Evolutionary conservation across 2,113 vertebrate genomes (phyloP).

Genomic region (Caranx melampygus): DNA sequence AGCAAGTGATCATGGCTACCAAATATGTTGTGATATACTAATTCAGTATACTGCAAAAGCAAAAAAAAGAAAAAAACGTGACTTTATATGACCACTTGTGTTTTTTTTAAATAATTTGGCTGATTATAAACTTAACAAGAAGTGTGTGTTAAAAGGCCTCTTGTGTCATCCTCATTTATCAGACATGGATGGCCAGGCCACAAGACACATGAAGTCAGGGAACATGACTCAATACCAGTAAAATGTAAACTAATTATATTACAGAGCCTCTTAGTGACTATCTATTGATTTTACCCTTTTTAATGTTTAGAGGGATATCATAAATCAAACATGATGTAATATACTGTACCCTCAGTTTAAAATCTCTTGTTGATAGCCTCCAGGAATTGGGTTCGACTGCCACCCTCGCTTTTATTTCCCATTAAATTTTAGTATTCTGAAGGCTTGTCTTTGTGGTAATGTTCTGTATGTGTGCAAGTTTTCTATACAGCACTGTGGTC

Average conservation of each 20-base stretch:
- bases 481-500: conserved; percentile 54
- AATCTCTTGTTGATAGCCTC: conserved; percentile 55
- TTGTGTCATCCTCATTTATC: conserved; percentile 27
- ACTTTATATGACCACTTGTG: background rate
- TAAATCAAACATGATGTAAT: conserved; percentile 69
- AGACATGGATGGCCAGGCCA: conserved; percentile 22
- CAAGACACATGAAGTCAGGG: conserved; percentile 37
- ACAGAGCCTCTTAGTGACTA: conserved; percentile 68
- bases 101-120: conserved; percentile 2
- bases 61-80: too few species aligned
- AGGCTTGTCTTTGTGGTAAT: conserved; percentile 54
- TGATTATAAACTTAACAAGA: conserved; percentile 10
- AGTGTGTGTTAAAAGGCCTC: conserved; percentile 23
- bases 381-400: conserved; percentile 41
- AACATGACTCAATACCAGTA: conserved; percentile 75
- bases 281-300: conserved; percentile 70
- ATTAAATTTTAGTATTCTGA: conserved; percentile 55
- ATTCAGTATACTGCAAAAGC: background rate
- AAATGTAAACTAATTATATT: conserved; percentile 74
- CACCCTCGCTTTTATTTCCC: conserved; percentile 46
- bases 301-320: conserved; percentile 42
- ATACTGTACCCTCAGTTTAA: conserved; percentile 29
- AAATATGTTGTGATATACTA: background rate
- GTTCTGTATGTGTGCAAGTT: conserved; percentile 59
- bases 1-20: background rate